These are phyloP conservation scores for Erebia palarica DNA, from an alignment of 2,888 invertebrate species.

Conservation along the genomic window DNA sequence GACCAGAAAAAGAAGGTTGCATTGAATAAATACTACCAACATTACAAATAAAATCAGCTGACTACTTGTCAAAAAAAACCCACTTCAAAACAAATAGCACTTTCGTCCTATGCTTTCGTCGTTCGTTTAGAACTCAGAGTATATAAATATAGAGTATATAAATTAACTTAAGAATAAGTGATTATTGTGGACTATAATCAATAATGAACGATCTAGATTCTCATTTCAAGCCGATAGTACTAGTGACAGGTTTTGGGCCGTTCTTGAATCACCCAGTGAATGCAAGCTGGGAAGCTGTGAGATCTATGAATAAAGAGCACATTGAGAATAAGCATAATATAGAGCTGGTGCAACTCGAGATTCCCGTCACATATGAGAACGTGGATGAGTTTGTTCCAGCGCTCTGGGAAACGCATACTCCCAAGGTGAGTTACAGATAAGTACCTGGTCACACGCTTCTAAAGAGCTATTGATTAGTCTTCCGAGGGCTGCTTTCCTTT, in stretches of 20 bases:
- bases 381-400: constrained; percentile 85
- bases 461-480: neutral
- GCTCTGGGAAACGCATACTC: constrained; percentile 87
- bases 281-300: constrained; percentile 93
- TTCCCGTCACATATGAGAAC: constrained; percentile 88
- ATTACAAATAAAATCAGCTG: constrained; percentile 54
- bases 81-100: constrained; percentile 3
- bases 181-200: neutral
- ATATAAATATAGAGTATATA: too few species aligned
- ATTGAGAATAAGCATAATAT: constrained; percentile 77
- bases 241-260: constrained; percentile 92
- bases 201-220: constrained; percentile 57
- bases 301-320: constrained; percentile 80
- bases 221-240: constrained; percentile 67
- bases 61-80: constrained; percentile 39
- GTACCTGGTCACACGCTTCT: neutral
- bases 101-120: neutral
- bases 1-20: too few species aligned
- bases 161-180: neutral
- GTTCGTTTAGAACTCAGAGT: too few species aligned
- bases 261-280: constrained; percentile 87
- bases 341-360: constrained; percentile 82
- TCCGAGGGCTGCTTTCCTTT: too few species aligned
- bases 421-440: constrained; percentile 75
- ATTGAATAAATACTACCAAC: constrained; percentile 43